Evolutionary conservation across 1,140 invertebrate species (phyloP), one percentile per base, ranked within the genome.

Genomic region (Saccostrea glomerata): DNA sequence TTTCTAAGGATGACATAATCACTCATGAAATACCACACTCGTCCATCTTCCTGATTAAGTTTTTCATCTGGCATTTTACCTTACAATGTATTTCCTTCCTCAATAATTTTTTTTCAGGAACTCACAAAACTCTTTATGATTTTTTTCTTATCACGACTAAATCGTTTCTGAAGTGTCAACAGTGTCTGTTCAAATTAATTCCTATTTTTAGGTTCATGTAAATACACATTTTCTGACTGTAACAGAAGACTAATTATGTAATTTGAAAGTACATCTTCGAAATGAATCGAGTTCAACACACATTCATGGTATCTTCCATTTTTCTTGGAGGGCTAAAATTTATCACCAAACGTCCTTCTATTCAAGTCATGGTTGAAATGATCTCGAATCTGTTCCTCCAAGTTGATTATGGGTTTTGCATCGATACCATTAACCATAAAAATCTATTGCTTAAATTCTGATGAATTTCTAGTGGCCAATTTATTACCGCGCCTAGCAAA

Each of bases 1-100:
- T 63, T 91, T 92, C n/a, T 87, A 77, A 0, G 85, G 87, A 56
- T 90, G 89, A 70, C 73, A 89, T 25, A 90, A 87, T 6, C 87
- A n/a, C n/a, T n/a, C 84, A 66, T 91, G 90, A 92, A 55, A 47
- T 90, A 91, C 91, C 91, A 91, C 40, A 87, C 82, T 55, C 55
- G 1, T n/a, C 86, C 83, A 82, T 87, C 82, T 25, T 1, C 20
- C 25, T 15, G 25, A 3, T 47, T 84, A 9, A 36, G 25, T n/a
- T 54, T 66, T 0, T 20, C 60, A 17, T 66, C 15, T 58, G 70
- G 23, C 30, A 36, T 7, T 77, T 77, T 12, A 58, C n/a, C n/a
- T n/a, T n/a, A n/a, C 30, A 85, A 60, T 40, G 82, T 82, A 30
- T 87, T 86, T 73, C 82, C 58, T 82, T 77, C 70, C 30, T 86